Conservation (phyloP, 2,113 vertebrate species). For the Zapornia atra region DNA sequence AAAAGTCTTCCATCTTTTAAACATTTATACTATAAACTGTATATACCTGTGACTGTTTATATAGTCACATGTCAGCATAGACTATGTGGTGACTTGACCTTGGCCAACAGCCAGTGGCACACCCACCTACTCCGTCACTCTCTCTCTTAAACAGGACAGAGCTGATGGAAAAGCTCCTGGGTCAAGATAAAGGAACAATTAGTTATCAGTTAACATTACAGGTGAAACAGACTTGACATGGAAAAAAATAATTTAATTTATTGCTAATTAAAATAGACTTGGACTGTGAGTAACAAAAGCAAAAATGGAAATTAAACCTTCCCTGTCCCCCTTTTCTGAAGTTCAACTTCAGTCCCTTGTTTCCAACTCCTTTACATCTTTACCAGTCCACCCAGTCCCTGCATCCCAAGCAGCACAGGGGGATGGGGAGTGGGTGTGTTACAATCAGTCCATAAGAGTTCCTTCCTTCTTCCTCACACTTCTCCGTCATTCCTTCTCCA, state of each 20-base stretch:
- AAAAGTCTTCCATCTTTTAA: background rate
- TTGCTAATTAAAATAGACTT: background rate
- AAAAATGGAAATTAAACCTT: background rate
- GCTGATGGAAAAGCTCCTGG: background rate
- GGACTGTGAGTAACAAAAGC: background rate
- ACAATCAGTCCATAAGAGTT: background rate
- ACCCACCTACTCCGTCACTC: background rate
- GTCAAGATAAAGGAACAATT: background rate
- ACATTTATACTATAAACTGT: background rate
- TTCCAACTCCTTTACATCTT: background rate
- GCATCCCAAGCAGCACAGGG: rapidly evolving
- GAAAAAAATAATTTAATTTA: background rate
- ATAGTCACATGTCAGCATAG: background rate
- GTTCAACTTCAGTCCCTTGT: background rate
- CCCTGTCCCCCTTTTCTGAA: background rate
- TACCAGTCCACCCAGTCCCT: background rate
- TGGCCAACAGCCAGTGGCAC: background rate
- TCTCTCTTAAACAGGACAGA: background rate
- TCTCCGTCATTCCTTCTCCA: background rate
- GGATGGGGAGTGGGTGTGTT: rapidly evolving
- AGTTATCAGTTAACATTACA: background rate
- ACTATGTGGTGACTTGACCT: background rate
- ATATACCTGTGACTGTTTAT: background rate
- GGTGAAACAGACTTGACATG: background rate
- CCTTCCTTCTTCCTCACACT: background rate